Base-by-base conservation (phyloP, 2,888 invertebrate species). In the Crocallis elinguaria region DNA sequence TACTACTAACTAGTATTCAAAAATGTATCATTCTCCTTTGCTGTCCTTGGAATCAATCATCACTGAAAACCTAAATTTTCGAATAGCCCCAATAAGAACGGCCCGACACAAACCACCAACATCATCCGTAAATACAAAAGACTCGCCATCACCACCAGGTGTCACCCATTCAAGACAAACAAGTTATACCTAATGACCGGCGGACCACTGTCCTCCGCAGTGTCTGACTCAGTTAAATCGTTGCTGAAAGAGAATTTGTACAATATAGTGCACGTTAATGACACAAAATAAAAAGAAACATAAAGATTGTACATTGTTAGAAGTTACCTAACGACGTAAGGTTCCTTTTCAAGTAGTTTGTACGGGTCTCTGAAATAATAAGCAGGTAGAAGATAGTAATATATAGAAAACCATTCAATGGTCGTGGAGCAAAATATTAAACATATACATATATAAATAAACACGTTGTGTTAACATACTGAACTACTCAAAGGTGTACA, bases 211-310 rank as follows among this genome's bases (percentile, higher is more conserved):
- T 79, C 82, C 73, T 78, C 82, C 66, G 73, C 79, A 46, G 67
- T 66, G 50, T 83, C 82, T 62, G 69, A 69, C 55, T 86, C 85
- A 67, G 73, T 69, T 66, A 88, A 79, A 81, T 84, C 82, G 65
- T 88, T 88, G 87, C 90, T 90, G 90, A 86, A 90, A 89, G 76
- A 84, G 77, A 86, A 83, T 63, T 64, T 60, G 54, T 72, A 75
- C 64, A 71, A 68, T 77, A 58, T 66, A 77, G 76, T 82, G 75
- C 75, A 68, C 53, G 67, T 75, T 71, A 52, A 66, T 62, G 62
- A 67, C 60, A 72, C 55, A 61, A 64, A 64, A 56, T 36, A 57
- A 55, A 48, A 43, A 53, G n/a, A 54, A 60, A 61, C 46, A 11
- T 14, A 14, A 6, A 25, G 11, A 52, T 38, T 52, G 48, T 36